A percentile compares a stretch with the other conserved stretches of the same genome.
These are phyloP conservation scores for Tholera decimalis DNA, from an alignment of 2,888 invertebrate genomes.

Conservation along the genomic window DNA sequence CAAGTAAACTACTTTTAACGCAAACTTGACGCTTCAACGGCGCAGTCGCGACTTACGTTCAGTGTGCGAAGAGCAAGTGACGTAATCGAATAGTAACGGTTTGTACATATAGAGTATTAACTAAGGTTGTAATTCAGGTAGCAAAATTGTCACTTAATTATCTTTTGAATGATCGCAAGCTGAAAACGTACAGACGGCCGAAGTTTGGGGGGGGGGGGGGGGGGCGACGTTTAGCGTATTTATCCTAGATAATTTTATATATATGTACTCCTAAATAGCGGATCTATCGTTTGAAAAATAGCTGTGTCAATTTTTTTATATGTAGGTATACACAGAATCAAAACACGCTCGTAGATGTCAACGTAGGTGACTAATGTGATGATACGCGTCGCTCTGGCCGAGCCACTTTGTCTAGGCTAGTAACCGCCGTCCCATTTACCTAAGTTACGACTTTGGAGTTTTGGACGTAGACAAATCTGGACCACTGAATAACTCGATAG, in stretches of 20 bases:
- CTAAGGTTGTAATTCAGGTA: too few species aligned
- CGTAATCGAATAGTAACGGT: too few species aligned
- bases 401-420: slow-evolving; percentile 44
- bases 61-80: too few species aligned
- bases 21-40: too few species aligned
- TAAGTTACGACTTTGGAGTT: slow-evolving; percentile 46
- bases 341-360: slow-evolving; percentile 72
- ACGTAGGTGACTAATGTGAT: slow-evolving; percentile 66
- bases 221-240: too few species aligned
- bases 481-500: slow-evolving; percentile 51
- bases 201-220: too few species aligned
- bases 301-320: slow-evolving; percentile 34
- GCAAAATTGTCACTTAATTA: too few species aligned
- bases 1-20: too few species aligned
- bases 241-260: slow-evolving; percentile 46
- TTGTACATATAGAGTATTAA: too few species aligned
- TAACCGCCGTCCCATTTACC: slow-evolving; percentile 42
- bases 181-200: too few species aligned
- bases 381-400: slow-evolving; percentile 54
- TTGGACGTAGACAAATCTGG: slow-evolving; percentile 43
- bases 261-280: slow-evolving; percentile 37
- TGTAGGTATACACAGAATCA: slow-evolving; percentile 49
- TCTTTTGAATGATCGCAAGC: too few species aligned
- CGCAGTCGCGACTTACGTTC: too few species aligned
- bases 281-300: slow-evolving; percentile 41